Evolutionary conservation across 1,140 invertebrate genomes (phyloP), one percentile per base, ranked within the genome.

Genomic region (Nautilus pompilius): DNA sequence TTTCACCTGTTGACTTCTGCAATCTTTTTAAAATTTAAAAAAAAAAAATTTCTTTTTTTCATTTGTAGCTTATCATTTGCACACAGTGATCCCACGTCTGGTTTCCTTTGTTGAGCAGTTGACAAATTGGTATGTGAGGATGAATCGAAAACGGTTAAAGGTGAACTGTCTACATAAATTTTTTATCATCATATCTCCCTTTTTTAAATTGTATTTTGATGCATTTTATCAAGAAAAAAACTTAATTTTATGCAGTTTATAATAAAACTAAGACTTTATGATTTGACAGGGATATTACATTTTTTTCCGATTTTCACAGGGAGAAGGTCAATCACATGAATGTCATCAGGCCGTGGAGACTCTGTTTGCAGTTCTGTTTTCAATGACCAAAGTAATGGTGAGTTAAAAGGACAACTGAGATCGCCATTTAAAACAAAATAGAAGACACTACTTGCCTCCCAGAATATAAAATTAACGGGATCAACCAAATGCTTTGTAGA

Each of bases 61-160:
- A 54, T 58, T 70, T 74, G 24, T 87, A 75, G 90, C 90, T 3
- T 99, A 99, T 78, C 88, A 90, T 55, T 82, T 99, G 26, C 99
- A 99, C 78, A 98, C 94, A 0, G 97, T 99, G 13, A 90, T 98
- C 28, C 95, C 96, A 2, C 86, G 89, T 51, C 83, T 99, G 15
- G 91, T 98, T 0, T 95, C 96, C 79, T 99, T 96, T 81, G 95
- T 99, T 68, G 95, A 99, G 76, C 92, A 98, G 77, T 86, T 99
- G 3, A 99, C 96, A 5, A 99, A 99, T 80, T 98, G 96, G 95
- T 98, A 99, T 80, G 95, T 99, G 8, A 87, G 96, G 61, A 93
- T 99, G 88, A 99, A 99, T 80, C 87, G 97, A 57, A 91, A 90
- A 74, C 87, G 97, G 51, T 87, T 99, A 41, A 97, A 89, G 83